Evolutionary conservation across 2,888 invertebrate genomes (phyloP).

Genomic region (Chydorus sphaericus): DNA sequence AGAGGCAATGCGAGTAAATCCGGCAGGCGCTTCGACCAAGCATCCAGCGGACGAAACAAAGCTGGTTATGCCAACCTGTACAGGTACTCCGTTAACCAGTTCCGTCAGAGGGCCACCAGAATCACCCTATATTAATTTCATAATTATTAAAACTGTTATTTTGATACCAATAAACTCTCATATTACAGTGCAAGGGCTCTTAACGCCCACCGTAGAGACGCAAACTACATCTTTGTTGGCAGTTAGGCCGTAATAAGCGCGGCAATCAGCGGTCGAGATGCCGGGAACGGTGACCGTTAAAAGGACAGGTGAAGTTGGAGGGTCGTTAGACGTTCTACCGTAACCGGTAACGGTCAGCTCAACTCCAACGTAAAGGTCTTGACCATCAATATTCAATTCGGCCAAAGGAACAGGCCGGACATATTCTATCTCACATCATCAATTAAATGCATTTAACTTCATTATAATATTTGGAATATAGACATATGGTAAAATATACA

Average conservation of each 20-base stretch:
- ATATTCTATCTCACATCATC: too few relatives aligned
- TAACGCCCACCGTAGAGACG: neutral
- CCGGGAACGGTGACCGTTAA: neutral
- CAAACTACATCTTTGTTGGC: slow-evolving; percentile 10
- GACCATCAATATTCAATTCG: too few relatives aligned
- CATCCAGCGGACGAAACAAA: slow-evolving; percentile 29
- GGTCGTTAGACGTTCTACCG: neutral
- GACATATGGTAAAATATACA: too few relatives aligned
- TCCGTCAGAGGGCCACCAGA: slow-evolving; percentile 26
- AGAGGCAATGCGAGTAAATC: slow-evolving; percentile 28
- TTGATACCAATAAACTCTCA: neutral
- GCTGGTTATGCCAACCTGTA: slow-evolving; percentile 27
- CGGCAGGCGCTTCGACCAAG: slow-evolving; percentile 27
- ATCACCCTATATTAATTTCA: slow-evolving; percentile 22
- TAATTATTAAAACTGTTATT: neutral
- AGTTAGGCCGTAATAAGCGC: neutral
- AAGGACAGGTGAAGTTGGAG: neutral
- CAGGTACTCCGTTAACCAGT: slow-evolving; percentile 20
- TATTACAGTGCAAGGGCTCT: neutral
- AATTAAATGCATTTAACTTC: too few relatives aligned
- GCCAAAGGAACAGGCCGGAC: neutral
- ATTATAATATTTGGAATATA: neutral
- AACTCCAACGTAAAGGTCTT: slow-evolving; percentile 7
- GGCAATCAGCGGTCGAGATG: slow-evolving; percentile 1
- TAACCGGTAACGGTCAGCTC: slow-evolving; percentile 3